A percentile compares a stretch with the other conserved stretches of the same genome.
phyloP scores from a whole-genome alignment of 2,113 vertebrate species.

The Malurus cyaneus region DNA sequence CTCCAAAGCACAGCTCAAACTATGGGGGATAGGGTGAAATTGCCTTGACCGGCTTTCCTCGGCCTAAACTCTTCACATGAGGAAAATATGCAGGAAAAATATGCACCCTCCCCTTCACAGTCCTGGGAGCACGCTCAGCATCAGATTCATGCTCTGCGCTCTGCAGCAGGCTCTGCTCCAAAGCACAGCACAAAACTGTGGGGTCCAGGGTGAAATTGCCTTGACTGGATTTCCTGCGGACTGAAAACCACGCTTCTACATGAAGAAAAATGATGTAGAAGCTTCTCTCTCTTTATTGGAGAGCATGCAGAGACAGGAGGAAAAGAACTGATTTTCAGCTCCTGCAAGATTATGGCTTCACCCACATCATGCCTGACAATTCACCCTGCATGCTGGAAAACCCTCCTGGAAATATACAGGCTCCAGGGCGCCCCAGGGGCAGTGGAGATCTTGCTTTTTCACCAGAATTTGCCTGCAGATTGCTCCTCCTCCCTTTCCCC shows the following conservation, averaged over 20 bases:
- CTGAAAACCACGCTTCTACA: not conserved
- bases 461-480: not conserved
- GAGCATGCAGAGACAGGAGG: not conserved
- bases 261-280: not conserved
- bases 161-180: constrained; percentile 36
- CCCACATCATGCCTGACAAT: not conserved
- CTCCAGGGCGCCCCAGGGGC: not conserved
- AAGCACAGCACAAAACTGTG: not conserved
- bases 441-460: not conserved
- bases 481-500: not conserved
- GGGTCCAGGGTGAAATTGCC: not conserved
- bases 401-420: not conserved
- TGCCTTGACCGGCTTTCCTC: constrained; percentile 8
- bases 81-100: not conserved
- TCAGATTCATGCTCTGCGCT: constrained; percentile 24
- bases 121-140: constrained; percentile 16
- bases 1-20: not conserved
- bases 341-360: not conserved
- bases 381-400: not conserved
- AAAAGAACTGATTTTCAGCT: not conserved
- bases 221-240: not conserved
- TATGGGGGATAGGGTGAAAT: not conserved
- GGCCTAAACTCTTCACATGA: not conserved
- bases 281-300: not conserved
- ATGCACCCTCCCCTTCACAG: not conserved